Conservation (phyloP, 2,888 invertebrate genomes). For the Exephanes ischioxanthus region DNA sequence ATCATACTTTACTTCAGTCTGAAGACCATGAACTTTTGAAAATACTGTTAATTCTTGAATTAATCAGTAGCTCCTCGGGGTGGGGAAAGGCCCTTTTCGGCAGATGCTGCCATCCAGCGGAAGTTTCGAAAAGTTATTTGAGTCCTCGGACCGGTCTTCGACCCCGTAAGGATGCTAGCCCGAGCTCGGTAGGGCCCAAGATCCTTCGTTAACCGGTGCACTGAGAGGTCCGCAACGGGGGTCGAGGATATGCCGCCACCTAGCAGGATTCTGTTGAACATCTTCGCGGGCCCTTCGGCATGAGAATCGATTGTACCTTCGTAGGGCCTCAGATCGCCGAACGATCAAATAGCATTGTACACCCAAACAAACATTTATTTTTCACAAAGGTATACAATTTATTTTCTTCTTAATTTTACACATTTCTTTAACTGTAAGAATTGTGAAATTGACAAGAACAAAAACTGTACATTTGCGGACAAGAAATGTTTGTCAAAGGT, state of each 20-base stretch:
- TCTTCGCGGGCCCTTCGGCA: conserved; percentile 54
- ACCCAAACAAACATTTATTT: background rate
- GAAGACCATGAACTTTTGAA: background rate
- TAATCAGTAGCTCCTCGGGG: background rate
- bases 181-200: conserved; percentile 60
- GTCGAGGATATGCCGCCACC: conserved; percentile 80
- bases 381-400: background rate
- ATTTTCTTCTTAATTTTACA: background rate
- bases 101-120: conserved; percentile 76
- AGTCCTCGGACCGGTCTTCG: conserved; percentile 64
- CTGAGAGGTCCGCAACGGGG: background rate
- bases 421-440: background rate
- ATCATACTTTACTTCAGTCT: background rate
- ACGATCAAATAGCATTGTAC: background rate
- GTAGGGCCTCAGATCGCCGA: conserved; percentile 27
- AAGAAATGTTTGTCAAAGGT: background rate
- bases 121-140: conserved; percentile 40
- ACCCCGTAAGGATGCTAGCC: conserved; percentile 32
- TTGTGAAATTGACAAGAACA: background rate
- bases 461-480: background rate
- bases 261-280: conserved; percentile 74
- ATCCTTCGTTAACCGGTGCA: conserved; percentile 53
- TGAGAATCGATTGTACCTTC: conserved; percentile 57
- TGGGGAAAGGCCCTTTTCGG: conserved; percentile 47
- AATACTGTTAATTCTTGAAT: background rate